Evolutionary conservation across 1,140 invertebrate species (phyloP).

Genomic region (Brachionus rotundiformis): DNA sequence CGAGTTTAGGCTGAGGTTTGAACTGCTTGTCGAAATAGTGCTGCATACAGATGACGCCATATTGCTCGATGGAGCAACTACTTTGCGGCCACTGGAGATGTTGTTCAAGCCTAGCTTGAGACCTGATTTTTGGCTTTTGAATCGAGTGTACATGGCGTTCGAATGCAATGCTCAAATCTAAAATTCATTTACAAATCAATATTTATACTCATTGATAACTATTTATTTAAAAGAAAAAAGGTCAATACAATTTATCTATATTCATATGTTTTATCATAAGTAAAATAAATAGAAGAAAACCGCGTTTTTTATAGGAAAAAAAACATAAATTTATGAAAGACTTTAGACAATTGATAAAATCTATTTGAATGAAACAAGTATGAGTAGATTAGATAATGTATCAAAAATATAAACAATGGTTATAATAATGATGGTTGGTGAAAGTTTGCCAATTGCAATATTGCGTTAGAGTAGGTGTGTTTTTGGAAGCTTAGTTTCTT

Average conservation of each 20-base stretch:
- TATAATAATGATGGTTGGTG: background rate
- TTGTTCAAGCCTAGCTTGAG: slow-evolving; percentile 42
- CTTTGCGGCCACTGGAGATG: background rate
- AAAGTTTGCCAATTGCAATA: background rate
- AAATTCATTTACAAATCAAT: background rate
- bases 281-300: background rate
- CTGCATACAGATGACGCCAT: slow-evolving; percentile 11
- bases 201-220: background rate
- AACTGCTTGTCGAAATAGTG: slow-evolving; percentile 17
- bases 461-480: slow-evolving; percentile 37
- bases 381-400: background rate
- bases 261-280: background rate
- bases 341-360: background rate
- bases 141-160: slow-evolving; percentile 44
- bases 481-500: background rate
- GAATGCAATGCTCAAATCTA: slow-evolving; percentile 6
- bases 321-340: background rate
- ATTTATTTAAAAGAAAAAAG: background rate
- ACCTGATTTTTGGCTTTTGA: slow-evolving; percentile 46
- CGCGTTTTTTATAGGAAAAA: background rate
- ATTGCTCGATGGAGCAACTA: slow-evolving; percentile 10
- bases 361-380: background rate
- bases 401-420: background rate
- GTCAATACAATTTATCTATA: background rate
- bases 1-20: slow-evolving; percentile 1